Percentiles rank a stretch among this genome's conserved stretches.
Conservation (phyloP, 2,797 vertebrate genomes). For the Betta splendens region DNA sequence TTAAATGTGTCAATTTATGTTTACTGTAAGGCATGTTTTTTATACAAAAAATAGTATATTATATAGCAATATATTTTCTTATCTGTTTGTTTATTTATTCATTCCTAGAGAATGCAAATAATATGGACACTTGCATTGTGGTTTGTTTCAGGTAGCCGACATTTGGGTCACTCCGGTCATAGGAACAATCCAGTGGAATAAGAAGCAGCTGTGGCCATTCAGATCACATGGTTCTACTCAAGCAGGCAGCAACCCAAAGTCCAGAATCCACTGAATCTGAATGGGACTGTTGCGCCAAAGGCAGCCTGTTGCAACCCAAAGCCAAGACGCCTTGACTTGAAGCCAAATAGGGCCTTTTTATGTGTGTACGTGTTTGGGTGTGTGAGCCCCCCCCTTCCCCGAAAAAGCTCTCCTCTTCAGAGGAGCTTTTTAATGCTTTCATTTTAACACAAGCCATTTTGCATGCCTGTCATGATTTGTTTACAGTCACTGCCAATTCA, state of each 20-base stretch:
- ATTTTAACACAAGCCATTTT: slow-evolving; percentile 72
- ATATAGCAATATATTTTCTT: no score
- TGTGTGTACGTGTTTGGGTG: slow-evolving; percentile 32
- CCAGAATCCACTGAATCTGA: slow-evolving; percentile 48
- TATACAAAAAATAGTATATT: no score
- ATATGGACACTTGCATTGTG: slow-evolving; percentile 20
- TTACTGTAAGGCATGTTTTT: no score
- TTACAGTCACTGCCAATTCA: slow-evolving; percentile 53
- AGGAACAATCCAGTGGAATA: slow-evolving; percentile 89
- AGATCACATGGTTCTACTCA: slow-evolving; percentile 34
- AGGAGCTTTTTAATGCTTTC: slow-evolving; percentile 71
- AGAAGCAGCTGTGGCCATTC: slow-evolving; percentile 63
- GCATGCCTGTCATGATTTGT: slow-evolving; percentile 60
- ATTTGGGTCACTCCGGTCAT: slow-evolving; percentile 83
- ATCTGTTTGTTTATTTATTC: slow-evolving; percentile 7
- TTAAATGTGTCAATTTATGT: no score
- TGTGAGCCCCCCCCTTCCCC: neutral
- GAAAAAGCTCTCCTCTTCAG: slow-evolving; percentile 36
- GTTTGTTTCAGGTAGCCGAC: slow-evolving; percentile 85
- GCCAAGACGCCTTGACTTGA: slow-evolving; percentile 76
- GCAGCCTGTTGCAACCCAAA: slow-evolving; percentile 70
- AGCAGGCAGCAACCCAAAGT: slow-evolving; percentile 49
- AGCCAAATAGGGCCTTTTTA: slow-evolving; percentile 77
- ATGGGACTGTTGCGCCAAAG: slow-evolving; percentile 51
- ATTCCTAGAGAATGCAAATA: slow-evolving; percentile 9